These are phyloP conservation scores for Chaitophorus viminalis DNA, from an alignment of 2,888 invertebrate genomes.

Conservation along the genomic window DNA sequence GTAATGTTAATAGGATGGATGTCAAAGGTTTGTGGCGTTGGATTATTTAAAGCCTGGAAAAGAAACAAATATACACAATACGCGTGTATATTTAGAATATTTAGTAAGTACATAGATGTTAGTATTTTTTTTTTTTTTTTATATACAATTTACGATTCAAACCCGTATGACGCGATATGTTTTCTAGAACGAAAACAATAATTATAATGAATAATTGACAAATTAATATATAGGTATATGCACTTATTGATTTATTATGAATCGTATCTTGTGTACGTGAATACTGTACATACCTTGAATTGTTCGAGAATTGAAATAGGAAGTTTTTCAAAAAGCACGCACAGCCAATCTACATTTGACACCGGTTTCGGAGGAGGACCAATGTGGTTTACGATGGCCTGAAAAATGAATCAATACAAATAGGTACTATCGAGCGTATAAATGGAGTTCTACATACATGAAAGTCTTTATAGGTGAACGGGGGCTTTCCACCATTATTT, in stretches of 20 bases:
- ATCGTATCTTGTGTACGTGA: background rate
- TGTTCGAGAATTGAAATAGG: constrained; percentile 68
- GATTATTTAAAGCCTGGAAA: constrained; percentile 65
- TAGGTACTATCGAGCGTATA: background rate
- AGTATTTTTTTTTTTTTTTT: background rate
- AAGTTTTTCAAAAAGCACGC: constrained; percentile 67
- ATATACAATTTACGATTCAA: background rate
- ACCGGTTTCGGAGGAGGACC: constrained; percentile 19
- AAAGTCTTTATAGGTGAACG: constrained; percentile 78
- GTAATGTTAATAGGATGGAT: constrained; percentile 69
- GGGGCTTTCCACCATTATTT: constrained; percentile 78
- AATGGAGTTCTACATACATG: constrained; percentile 68
- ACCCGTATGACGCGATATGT: background rate
- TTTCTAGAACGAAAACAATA: no score
- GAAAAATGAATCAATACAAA: background rate
- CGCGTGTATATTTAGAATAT: no score
- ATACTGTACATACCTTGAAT: constrained; percentile 68
- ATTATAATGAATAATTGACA: no score
- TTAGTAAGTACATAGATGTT: background rate
- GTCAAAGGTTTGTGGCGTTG: constrained; percentile 72
- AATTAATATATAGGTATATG: no score
- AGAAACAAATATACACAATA: background rate
- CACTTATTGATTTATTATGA: background rate
- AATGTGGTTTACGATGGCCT: constrained; percentile 2
- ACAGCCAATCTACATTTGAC: constrained; percentile 63